These are phyloP conservation scores for Stegodyphus dumicola DNA, from an alignment of 1,140 invertebrate species.

Conservation along the genomic window DNA sequence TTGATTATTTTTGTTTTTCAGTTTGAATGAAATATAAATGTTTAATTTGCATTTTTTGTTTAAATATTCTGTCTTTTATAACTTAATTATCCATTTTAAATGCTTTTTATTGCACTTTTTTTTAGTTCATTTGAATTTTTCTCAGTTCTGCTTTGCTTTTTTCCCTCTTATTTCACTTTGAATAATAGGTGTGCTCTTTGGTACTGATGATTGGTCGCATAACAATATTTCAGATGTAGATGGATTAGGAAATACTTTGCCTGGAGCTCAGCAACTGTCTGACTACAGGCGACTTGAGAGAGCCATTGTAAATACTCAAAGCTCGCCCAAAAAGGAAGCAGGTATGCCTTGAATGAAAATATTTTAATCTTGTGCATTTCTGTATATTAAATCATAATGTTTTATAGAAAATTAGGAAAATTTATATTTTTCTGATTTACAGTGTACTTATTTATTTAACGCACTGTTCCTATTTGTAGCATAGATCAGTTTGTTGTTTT, in stretches of 20 bases:
- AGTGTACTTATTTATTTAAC: too few relatives aligned
- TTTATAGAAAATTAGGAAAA: too few relatives aligned
- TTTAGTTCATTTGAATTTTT: conserved; percentile 15
- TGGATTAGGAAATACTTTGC: conserved; percentile 77
- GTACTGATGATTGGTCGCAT: conserved; percentile 49
- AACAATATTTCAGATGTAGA: conserved; percentile 78
- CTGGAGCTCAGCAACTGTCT: conserved; percentile 80
- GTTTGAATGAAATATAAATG: too few relatives aligned
- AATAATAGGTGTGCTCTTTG: conserved; percentile 58
- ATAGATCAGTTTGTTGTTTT: too few relatives aligned
- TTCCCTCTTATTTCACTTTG: conserved; percentile 48
- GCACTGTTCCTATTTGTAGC: too few relatives aligned
- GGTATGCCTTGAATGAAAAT: conserved; percentile 67
- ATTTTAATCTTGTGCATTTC: too few relatives aligned
- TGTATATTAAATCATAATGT: too few relatives aligned
- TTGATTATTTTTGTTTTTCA: too few relatives aligned
- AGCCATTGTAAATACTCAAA: conserved; percentile 75
- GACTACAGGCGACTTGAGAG: conserved; percentile 84
- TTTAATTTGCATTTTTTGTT: too few relatives aligned
- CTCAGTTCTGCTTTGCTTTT: background rate
- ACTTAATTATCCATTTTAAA: background rate
- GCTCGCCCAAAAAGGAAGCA: conserved; percentile 77
- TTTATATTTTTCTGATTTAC: too few relatives aligned
- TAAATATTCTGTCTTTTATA: background rate
- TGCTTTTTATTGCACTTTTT: background rate